Conservation (phyloP, 1,140 invertebrate genomes). For the Colletes gigas region DNA sequence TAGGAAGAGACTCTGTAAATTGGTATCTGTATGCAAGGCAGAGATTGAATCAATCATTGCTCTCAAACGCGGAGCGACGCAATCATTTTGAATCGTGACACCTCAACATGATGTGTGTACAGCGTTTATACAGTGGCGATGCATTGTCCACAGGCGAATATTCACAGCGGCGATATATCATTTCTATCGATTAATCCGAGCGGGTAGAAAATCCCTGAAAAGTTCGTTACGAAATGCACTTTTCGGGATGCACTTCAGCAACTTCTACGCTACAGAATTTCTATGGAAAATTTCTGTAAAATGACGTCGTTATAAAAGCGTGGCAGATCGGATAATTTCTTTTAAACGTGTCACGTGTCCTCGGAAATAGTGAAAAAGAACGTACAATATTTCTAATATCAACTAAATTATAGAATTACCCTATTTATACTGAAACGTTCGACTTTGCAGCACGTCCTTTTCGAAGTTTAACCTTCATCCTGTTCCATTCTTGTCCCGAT, state of each 20-base stretch:
- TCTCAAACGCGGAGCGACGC: conserved; percentile 9
- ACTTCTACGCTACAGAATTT: not conserved
- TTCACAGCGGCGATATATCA: conserved; percentile 35
- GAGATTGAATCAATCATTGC: conserved; percentile 39
- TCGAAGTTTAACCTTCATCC: not conserved
- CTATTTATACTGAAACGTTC: too few species aligned
- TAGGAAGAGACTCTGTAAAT: not conserved
- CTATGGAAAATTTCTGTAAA: not conserved
- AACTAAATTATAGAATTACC: too few species aligned
- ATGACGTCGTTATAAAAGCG: too few species aligned
- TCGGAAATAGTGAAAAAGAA: too few species aligned
- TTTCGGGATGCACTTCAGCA: not conserved
- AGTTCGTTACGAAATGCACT: not conserved
- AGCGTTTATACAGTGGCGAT: conserved; percentile 37
- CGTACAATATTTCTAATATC: too few species aligned
- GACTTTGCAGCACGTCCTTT: not conserved
- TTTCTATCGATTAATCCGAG: conserved; percentile 29
- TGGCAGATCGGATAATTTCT: not conserved
- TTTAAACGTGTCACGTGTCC: not conserved
- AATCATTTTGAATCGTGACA: conserved; percentile 34
- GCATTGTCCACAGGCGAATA: conserved; percentile 2
- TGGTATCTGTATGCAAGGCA: not conserved
- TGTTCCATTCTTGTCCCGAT: not conserved
- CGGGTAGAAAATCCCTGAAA: conserved; percentile 10
- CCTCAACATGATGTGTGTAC: conserved; percentile 40